Conservation (phyloP, 2,888 invertebrate species). For the Morpho achilles region DNA sequence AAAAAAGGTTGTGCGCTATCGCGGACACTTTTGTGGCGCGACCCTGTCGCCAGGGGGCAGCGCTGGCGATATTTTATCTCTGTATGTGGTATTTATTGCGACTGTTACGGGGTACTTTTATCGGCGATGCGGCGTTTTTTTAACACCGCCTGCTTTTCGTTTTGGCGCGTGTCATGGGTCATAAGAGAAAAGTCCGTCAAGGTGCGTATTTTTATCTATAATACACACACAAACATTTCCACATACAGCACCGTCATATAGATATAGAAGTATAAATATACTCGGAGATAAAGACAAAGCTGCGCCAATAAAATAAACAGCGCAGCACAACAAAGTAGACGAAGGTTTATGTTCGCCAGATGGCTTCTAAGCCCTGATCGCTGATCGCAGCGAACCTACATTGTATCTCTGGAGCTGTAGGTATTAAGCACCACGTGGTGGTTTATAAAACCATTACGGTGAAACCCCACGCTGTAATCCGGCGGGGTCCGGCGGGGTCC, state of each 20-base stretch:
- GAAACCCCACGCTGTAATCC: conserved; percentile 29
- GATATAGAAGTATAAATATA: too few species aligned
- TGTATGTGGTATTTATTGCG: conserved; percentile 15
- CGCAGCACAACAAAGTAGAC: too few species aligned
- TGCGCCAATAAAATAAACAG: too few species aligned
- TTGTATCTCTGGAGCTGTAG: background rate
- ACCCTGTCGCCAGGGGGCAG: conserved; percentile 20
- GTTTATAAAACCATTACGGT: conserved; percentile 28
- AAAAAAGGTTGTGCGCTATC: conserved; percentile 24
- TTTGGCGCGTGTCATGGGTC: too few species aligned
- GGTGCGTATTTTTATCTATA: too few species aligned
- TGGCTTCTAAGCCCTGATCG: background rate
- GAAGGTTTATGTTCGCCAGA: background rate
- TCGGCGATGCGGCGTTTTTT: background rate
- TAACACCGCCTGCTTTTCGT: too few species aligned
- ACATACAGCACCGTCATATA: too few species aligned
- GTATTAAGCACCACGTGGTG: conserved; percentile 14
- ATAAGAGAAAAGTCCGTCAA: too few species aligned
- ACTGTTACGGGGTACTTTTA: background rate
- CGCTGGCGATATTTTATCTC: conserved; percentile 14
- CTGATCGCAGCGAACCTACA: background rate
- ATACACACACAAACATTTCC: too few species aligned
- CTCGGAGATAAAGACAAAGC: too few species aligned
- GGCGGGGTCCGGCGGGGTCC: conserved; percentile 7
- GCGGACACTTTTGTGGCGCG: conserved; percentile 17